Evolutionary conservation across 1,140 invertebrate genomes (phyloP).

Genomic region (Euglossa dilemma): DNA sequence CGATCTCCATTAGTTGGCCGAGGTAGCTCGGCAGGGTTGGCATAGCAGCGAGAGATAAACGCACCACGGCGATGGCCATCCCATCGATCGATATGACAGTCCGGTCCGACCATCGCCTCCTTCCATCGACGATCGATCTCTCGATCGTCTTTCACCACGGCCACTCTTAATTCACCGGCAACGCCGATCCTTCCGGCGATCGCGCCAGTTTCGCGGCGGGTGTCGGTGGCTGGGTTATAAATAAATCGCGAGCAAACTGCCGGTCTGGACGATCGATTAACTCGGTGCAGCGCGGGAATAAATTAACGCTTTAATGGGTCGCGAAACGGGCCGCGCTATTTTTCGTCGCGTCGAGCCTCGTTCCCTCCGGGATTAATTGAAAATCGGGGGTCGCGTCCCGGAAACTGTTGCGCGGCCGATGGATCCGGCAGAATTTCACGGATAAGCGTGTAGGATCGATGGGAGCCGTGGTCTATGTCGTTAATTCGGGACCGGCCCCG

Average conservation of each 20-base stretch:
- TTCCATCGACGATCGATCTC: conserved; percentile 24
- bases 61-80: not conserved
- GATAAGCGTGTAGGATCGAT: not conserved
- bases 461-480: not conserved
- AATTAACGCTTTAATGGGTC: conserved; percentile 48
- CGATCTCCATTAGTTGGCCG: conserved; percentile 36
- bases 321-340: conserved; percentile 29
- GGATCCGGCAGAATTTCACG: not conserved
- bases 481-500: too few relatives aligned
- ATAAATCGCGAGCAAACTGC: conserved; percentile 39
- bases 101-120: not conserved
- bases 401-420: conserved; percentile 5
- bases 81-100: conserved; percentile 4
- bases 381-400: conserved; percentile 13
- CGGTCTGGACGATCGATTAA: conserved; percentile 35
- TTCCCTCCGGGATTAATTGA: conserved; percentile 37
- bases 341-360: conserved; percentile 1
- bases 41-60: not conserved
- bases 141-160: conserved; percentile 2
- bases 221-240: conserved; percentile 20
- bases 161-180: conserved; percentile 22
- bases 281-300: conserved; percentile 35
- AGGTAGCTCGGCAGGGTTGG: not conserved
- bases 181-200: not conserved
- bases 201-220: not conserved